A percentile compares a stretch with the other conserved stretches of the same genome.
phyloP scores from a whole-genome alignment of 2,113 vertebrate genomes.

The Cyanoliseus patagonus region DNA sequence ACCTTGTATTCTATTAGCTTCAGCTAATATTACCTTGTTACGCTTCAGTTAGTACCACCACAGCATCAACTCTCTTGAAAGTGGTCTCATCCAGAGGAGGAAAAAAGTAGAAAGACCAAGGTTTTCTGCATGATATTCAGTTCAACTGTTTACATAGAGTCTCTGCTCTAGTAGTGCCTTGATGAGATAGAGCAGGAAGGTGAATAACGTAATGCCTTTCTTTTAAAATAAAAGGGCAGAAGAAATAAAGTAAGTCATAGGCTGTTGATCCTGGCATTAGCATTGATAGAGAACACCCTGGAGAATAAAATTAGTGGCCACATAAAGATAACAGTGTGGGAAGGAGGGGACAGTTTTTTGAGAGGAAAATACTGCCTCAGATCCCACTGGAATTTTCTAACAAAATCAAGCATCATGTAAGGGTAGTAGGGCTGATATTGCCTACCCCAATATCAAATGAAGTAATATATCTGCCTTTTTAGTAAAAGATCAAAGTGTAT shows the following conservation, averaged over 20 bases:
- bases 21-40: background rate
- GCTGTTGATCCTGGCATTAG: background rate
- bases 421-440: background rate
- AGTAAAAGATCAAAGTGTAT: background rate
- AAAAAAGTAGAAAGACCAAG: fast-evolving
- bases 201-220: background rate
- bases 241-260: background rate
- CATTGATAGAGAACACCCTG: background rate
- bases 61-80: background rate
- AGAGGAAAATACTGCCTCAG: background rate
- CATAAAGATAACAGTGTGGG: background rate
- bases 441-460: background rate
- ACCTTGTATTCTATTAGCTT: background rate
- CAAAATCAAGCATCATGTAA: background rate
- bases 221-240: background rate
- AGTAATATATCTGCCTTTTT: background rate
- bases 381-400: background rate
- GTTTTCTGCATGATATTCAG: background rate
- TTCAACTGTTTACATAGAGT: background rate
- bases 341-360: background rate
- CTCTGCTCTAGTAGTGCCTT: background rate
- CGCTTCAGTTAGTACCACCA: background rate
- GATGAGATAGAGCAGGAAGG: background rate
- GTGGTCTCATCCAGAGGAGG: background rate
- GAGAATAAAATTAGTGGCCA: background rate